Evolutionary conservation across 2,797 vertebrate genomes (phyloP).

Genomic region (Thalassophryne amazonica): DNA sequence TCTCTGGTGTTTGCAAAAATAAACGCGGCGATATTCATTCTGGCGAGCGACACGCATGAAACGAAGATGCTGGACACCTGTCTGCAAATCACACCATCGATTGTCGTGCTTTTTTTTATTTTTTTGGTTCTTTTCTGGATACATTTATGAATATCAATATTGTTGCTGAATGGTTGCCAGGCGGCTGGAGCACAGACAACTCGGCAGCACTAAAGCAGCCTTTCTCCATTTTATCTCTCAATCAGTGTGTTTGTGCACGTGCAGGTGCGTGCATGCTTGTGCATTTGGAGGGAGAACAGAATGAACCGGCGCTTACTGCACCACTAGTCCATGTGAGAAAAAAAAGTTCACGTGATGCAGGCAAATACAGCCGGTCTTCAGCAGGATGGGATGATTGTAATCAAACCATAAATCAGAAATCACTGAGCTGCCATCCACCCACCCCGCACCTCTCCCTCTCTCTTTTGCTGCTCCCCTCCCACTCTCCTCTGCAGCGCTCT

Average conservation of each 20-base stretch:
- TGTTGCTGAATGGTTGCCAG: constrained; percentile 66
- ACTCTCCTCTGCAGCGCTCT: constrained; percentile 25
- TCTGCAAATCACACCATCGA: constrained; percentile 24
- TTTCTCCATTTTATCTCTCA: constrained; percentile 69
- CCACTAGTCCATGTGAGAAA: constrained; percentile 57
- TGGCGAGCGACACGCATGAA: constrained; percentile 32
- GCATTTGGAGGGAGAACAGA: constrained; percentile 44
- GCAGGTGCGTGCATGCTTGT: not conserved
- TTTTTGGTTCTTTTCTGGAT: constrained; percentile 27
- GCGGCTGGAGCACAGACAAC: constrained; percentile 46
- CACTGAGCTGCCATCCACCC: constrained; percentile 58
- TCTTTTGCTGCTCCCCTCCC: constrained; percentile 26
- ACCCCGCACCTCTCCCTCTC: constrained; percentile 1
- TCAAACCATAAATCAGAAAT: constrained; percentile 80
- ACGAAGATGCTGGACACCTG: constrained; percentile 40
- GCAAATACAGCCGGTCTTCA: constrained; percentile 55
- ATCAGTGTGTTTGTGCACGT: constrained; percentile 44
- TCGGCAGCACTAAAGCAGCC: constrained; percentile 60
- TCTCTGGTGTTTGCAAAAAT: constrained; percentile 27
- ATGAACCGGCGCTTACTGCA: constrained; percentile 44
- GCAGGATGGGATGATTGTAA: constrained; percentile 71
- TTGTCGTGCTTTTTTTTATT: constrained; percentile 7
- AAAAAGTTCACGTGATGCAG: constrained; percentile 61
- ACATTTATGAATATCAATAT: constrained; percentile 68
- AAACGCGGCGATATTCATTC: constrained; percentile 28